phyloP scores from a whole-genome alignment of 1,140 invertebrate genomes.

The Melitaea cinxia region DNA sequence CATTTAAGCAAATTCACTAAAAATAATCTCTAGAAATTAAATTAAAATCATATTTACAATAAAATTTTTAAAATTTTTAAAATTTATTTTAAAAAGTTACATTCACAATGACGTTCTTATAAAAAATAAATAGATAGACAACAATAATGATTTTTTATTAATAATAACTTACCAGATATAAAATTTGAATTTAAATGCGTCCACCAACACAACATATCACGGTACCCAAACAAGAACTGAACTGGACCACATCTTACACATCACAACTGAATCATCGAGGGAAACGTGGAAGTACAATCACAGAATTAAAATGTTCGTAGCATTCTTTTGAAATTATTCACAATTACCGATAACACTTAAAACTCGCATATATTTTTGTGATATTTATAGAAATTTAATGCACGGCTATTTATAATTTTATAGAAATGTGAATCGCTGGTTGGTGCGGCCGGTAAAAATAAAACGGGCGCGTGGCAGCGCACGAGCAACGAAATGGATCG shows the following conservation, averaged over 20 bases:
- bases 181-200: not conserved
- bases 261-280: constrained; percentile 4
- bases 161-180: not conserved
- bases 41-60: too few relatives aligned
- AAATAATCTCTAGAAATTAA: too few relatives aligned
- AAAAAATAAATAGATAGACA: too few relatives aligned
- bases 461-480: constrained; percentile 33
- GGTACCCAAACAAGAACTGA: not conserved
- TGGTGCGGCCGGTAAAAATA: constrained; percentile 26
- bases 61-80: too few relatives aligned
- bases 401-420: constrained; percentile 26
- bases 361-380: too few relatives aligned
- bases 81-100: too few relatives aligned
- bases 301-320: not conserved
- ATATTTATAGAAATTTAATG: constrained; percentile 23
- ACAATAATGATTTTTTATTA: too few relatives aligned
- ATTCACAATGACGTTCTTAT: too few relatives aligned
- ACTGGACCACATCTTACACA: not conserved
- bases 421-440: constrained; percentile 10
- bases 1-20: too few relatives aligned
- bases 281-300: not conserved
- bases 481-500: constrained; percentile 19
- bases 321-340: constrained; percentile 13
- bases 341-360: not conserved
- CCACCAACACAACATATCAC: not conserved